These are phyloP conservation scores for Phortica magna DNA, from an alignment of 2,888 invertebrate species.

Conservation along the genomic window DNA sequence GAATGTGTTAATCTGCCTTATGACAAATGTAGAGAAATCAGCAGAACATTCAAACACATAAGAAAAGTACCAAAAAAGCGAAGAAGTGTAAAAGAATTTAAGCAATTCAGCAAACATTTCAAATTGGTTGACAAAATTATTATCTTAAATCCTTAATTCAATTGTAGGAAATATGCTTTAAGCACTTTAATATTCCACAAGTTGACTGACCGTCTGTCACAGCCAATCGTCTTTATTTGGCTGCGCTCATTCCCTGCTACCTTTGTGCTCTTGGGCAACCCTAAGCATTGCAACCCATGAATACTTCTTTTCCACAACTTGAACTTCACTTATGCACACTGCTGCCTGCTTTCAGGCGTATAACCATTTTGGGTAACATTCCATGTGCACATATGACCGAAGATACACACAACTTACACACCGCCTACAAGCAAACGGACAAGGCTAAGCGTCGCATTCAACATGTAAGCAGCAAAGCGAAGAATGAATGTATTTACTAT, in stretches of 20 bases:
- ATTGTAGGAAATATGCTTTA: background rate
- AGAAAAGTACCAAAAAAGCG: background rate
- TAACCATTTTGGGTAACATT: background rate
- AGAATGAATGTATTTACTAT: conserved; percentile 47
- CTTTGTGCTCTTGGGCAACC: background rate
- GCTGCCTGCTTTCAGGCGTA: conserved; percentile 62
- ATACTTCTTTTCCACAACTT: conserved; percentile 20
- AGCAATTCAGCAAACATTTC: conserved; percentile 2
- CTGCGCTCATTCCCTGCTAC: background rate
- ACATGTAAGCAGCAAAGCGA: conserved; percentile 57
- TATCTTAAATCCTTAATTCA: conserved; percentile 8
- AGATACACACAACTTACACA: background rate
- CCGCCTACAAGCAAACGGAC: conserved; percentile 49
- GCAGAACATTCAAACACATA: no score
- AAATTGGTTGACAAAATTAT: background rate
- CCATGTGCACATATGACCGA: conserved; percentile 1
- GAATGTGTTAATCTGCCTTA: no score
- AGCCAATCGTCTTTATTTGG: background rate
- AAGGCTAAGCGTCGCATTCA: conserved; percentile 69
- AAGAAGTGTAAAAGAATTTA: background rate
- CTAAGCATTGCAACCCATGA: background rate
- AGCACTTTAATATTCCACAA: no score
- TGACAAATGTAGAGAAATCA: no score
- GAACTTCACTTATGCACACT: conserved; percentile 67
- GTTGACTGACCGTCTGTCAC: no score